Percentiles rank a stretch among this genome's conserved stretches.
Evolutionary conservation across 2,888 invertebrate genomes (phyloP).

Genomic region (Pterobdella sp.): DNA sequence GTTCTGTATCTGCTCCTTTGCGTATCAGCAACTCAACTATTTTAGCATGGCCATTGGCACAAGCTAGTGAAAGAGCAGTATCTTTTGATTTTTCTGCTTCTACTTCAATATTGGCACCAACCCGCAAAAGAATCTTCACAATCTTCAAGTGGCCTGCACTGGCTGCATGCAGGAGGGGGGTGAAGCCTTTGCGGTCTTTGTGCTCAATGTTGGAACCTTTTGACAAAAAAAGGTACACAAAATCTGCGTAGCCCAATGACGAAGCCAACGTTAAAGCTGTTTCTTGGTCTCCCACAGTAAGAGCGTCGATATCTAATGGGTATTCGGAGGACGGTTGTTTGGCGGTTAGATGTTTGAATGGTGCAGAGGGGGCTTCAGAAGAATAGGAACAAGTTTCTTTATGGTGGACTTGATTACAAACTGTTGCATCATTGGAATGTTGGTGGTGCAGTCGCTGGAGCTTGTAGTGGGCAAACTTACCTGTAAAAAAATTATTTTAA

Average conservation of each 20-base stretch:
- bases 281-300: slow-evolving; percentile 96
- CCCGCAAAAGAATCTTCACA: slow-evolving; percentile 83
- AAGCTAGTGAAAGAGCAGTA: slow-evolving; percentile 90
- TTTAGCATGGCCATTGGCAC: slow-evolving; percentile 92
- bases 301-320: slow-evolving; percentile 94
- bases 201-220: slow-evolving; percentile 95
- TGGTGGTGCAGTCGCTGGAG: no score
- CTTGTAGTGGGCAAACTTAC: no score
- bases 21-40: slow-evolving; percentile 81
- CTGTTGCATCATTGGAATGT: not conserved
- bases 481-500: no score
- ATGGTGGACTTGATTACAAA: not conserved
- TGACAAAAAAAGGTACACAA: slow-evolving; percentile 80
- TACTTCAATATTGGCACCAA: slow-evolving; percentile 93
- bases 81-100: slow-evolving; percentile 98
- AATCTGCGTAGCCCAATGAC: slow-evolving; percentile 82
- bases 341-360: slow-evolving; percentile 45
- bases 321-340: slow-evolving; percentile 55
- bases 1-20: slow-evolving; percentile 82
- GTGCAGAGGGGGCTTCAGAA: slow-evolving; percentile 38
- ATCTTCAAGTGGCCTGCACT: slow-evolving; percentile 85
- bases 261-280: slow-evolving; percentile 94
- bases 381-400: not conserved
- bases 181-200: slow-evolving; percentile 93
- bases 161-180: slow-evolving; percentile 89